Percentiles rank a stretch among this genome's conserved stretches.
phyloP scores from a whole-genome alignment of 2,113 vertebrate species.

The Apodemus sylvaticus region DNA sequence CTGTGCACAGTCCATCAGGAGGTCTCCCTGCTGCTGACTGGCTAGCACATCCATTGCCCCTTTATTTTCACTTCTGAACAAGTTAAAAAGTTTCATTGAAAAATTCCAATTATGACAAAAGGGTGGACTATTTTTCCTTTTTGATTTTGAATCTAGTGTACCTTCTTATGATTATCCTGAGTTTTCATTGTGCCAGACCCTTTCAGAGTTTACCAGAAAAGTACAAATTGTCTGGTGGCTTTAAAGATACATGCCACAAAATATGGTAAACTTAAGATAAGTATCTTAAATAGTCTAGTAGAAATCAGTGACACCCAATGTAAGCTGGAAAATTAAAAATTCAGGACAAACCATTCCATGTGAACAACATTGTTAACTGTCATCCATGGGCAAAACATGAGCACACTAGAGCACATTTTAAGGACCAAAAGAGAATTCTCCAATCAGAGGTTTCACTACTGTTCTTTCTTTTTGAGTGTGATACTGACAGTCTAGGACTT shows the following conservation, averaged over 20 bases:
- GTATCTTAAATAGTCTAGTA: too few species aligned
- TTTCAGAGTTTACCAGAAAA: neutral
- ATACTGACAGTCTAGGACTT: neutral
- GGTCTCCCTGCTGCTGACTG: neutral
- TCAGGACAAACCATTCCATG: neutral
- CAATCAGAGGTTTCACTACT: too few species aligned
- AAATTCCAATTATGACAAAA: neutral
- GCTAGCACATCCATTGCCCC: neutral
- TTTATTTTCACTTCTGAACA: constrained; percentile 21
- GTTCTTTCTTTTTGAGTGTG: neutral
- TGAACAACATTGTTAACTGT: neutral
- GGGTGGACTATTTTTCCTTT: neutral
- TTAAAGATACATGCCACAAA: neutral
- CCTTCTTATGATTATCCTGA: neutral
- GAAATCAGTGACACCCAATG: neutral
- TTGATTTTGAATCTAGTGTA: neutral
- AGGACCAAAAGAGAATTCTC: neutral
- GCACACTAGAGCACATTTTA: neutral
- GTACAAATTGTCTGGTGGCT: neutral
- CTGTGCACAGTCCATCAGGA: neutral
- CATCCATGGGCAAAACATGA: too few species aligned
- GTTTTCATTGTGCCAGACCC: neutral
- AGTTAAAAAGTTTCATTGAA: neutral
- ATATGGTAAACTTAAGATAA: neutral
- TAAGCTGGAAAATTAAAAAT: neutral